These are phyloP conservation scores for Argya squamiceps DNA, from an alignment of 2,797 vertebrate species.

Conservation along the genomic window DNA sequence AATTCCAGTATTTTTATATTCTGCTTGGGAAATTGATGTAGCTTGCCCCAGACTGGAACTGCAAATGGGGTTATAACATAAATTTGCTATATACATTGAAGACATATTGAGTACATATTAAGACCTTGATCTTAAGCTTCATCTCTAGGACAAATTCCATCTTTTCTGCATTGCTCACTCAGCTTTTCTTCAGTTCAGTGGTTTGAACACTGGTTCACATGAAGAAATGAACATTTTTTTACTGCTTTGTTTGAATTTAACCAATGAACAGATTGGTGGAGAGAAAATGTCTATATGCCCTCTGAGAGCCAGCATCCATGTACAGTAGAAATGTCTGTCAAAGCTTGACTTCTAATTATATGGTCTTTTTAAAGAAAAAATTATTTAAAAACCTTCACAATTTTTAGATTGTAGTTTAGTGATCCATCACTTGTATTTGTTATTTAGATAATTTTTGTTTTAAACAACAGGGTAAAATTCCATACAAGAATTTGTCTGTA, in stretches of 20 bases:
- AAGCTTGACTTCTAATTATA: neutral
- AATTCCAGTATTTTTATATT: neutral
- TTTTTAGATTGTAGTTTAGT: neutral
- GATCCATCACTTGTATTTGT: neutral
- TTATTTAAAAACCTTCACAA: neutral
- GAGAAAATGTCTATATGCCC: neutral
- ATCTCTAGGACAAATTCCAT: neutral
- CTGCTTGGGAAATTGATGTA: neutral
- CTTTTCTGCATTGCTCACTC: neutral
- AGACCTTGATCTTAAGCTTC: neutral
- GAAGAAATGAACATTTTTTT: conserved; percentile 28
- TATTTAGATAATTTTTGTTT: conserved; percentile 8
- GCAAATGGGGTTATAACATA: neutral
- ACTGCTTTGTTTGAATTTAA: conserved; percentile 38
- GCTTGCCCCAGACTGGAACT: neutral
- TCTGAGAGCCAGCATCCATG: neutral
- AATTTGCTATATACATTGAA: neutral
- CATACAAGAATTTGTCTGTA: neutral
- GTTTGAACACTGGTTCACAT: neutral
- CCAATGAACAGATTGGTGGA: neutral
- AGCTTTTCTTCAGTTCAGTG: neutral
- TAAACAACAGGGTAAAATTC: neutral
- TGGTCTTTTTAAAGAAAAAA: neutral
- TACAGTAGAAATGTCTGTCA: neutral
- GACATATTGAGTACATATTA: neutral